Conservation (phyloP, 2,113 vertebrate genomes). For the Cardinalis cardinalis region DNA sequence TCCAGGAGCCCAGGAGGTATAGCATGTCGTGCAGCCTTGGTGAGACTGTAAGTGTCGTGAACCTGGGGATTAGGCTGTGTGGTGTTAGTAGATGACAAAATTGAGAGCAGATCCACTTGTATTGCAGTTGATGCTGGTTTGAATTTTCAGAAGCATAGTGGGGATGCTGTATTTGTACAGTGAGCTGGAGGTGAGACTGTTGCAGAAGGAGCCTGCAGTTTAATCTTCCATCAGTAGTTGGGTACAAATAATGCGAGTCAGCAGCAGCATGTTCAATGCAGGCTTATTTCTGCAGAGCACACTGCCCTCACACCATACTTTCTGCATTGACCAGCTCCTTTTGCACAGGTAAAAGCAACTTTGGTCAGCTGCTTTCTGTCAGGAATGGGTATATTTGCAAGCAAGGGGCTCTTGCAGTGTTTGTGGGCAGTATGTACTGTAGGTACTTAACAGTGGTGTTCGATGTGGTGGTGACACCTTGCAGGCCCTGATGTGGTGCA, state of each 20-base stretch:
- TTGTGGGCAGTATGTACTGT: neutral
- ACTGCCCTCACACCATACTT: accelerated
- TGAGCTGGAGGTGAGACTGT: neutral
- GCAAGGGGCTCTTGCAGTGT: neutral
- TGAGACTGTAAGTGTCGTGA: neutral
- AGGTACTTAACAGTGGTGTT: neutral
- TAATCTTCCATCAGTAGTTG: neutral
- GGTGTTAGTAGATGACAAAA: neutral
- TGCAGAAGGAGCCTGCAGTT: neutral
- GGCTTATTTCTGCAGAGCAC: accelerated
- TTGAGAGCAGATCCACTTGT: neutral
- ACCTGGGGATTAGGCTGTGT: neutral
- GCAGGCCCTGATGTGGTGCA: accelerated
- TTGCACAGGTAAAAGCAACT: neutral
- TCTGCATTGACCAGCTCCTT: neutral
- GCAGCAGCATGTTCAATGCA: neutral
- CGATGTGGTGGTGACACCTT: neutral
- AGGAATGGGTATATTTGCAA: neutral
- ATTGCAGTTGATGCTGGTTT: neutral
- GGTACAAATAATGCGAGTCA: accelerated
- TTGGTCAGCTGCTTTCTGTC: neutral
- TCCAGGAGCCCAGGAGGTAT: neutral
- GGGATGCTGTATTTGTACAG: neutral
- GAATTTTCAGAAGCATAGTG: neutral
- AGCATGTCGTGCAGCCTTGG: neutral